A percentile compares a stretch with the other conserved stretches of the same genome.
Conservation (phyloP, 2,797 vertebrate species). For the Hydrocynus forskahlii region DNA sequence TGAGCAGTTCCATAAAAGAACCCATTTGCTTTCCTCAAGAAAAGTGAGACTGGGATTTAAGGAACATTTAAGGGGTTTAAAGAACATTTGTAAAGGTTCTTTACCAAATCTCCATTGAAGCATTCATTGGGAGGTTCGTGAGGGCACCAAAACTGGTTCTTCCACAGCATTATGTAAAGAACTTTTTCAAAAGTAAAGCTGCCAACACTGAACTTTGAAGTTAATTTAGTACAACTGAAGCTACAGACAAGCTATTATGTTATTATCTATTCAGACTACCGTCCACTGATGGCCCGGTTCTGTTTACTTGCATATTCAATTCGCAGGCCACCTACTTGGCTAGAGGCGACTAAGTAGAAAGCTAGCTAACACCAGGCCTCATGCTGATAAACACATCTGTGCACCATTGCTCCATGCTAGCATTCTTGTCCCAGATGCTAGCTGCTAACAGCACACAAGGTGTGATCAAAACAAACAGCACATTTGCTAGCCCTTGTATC, state of each 20-base stretch:
- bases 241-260: slow-evolving; percentile 6
- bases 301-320: slow-evolving; percentile 23
- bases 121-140: too few relatives aligned
- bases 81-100: too few relatives aligned
- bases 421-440: slow-evolving; percentile 52
- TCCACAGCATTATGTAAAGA: too few relatives aligned
- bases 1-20: too few relatives aligned
- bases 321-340: slow-evolving; percentile 52
- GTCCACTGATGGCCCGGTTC: slow-evolving; percentile 8
- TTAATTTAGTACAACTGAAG: not conserved
- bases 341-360: slow-evolving; percentile 37
- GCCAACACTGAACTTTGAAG: not conserved
- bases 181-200: too few relatives aligned
- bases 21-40: too few relatives aligned
- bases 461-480: slow-evolving; percentile 62
- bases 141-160: too few relatives aligned
- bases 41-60: too few relatives aligned
- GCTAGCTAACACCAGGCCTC: slow-evolving; percentile 41
- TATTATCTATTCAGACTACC: slow-evolving; percentile 17
- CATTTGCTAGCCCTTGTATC: slow-evolving; percentile 30
- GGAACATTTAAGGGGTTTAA: too few relatives aligned
- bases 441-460: slow-evolving; percentile 42
- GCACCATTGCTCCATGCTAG: slow-evolving; percentile 22
- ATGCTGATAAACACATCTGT: slow-evolving; percentile 48
- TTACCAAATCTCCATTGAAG: too few relatives aligned